Conservation (phyloP, 2,888 invertebrate genomes). For the Drosophila meridionalis region DNA sequence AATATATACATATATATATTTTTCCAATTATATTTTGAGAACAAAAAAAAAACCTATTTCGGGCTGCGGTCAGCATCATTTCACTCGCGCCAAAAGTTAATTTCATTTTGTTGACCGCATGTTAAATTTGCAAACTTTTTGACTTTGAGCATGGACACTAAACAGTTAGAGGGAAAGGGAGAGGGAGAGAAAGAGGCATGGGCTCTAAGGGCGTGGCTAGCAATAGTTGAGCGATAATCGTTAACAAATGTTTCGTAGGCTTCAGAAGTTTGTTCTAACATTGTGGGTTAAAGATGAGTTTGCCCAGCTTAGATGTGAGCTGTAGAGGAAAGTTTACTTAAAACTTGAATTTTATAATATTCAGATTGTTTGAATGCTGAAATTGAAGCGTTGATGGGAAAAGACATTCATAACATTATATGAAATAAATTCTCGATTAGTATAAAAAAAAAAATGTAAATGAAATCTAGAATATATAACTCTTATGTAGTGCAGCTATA, state of each 20-base stretch:
- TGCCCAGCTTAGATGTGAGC: not conserved
- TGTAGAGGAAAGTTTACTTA: not conserved
- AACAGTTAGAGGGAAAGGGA: not conserved
- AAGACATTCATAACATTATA: not conserved
- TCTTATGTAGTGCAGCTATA: too few relatives aligned
- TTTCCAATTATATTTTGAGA: constrained; percentile 49
- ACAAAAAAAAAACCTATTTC: constrained; percentile 34
- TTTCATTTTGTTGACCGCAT: constrained; percentile 73
- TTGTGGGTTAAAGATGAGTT: constrained; percentile 1
- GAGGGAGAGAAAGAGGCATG: not conserved
- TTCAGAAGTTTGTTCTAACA: not conserved
- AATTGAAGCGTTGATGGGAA: not conserved
- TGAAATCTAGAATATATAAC: too few relatives aligned
- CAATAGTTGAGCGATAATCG: not conserved
- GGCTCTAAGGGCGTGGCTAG: constrained; percentile 14
- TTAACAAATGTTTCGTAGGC: not conserved
- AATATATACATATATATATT: not conserved
- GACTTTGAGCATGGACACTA: constrained; percentile 51
- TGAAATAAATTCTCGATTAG: too few relatives aligned
- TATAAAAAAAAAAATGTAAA: too few relatives aligned
- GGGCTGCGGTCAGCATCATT: constrained; percentile 49
- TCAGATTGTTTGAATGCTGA: not conserved
- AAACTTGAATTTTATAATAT: not conserved
- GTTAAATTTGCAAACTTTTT: constrained; percentile 65
- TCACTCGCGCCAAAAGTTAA: constrained; percentile 69